These are phyloP conservation scores for Pseudopodoces humilis DNA, from an alignment of 2,113 vertebrate genomes.

Conservation along the genomic window DNA sequence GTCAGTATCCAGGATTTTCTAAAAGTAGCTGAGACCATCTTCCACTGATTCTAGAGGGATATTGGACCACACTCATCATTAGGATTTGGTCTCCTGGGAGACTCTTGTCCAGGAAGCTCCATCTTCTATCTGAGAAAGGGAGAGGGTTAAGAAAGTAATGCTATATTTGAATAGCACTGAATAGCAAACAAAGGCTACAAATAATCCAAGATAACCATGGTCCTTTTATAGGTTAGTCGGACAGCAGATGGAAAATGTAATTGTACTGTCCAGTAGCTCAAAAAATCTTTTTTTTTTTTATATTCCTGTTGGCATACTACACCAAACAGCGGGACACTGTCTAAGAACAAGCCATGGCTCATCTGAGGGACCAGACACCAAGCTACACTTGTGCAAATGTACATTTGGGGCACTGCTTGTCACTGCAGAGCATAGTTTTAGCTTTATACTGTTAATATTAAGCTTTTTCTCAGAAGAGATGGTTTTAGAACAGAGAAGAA, in stretches of 20 bases:
- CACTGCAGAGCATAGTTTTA: neutral
- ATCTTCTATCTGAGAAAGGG: neutral
- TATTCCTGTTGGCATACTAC: neutral
- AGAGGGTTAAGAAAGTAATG: neutral
- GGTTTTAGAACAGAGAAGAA: neutral
- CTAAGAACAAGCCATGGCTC: neutral
- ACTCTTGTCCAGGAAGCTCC: neutral
- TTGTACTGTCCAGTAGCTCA: neutral
- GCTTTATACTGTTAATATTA: neutral
- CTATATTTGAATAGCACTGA: neutral
- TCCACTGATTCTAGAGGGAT: neutral
- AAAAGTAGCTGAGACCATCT: neutral
- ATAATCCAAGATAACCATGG: neutral
- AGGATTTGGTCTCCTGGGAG: neutral
- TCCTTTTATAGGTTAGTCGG: neutral
- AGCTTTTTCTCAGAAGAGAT: neutral
- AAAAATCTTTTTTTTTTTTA: neutral
- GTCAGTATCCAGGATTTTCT: neutral
- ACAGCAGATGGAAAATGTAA: neutral
- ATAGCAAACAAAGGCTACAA: neutral
- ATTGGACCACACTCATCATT: accelerated
- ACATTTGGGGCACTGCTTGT: neutral
- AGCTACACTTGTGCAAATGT: neutral
- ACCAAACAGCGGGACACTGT: neutral
- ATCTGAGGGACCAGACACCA: neutral